These are phyloP conservation scores for Latrodectus geometricus DNA, from an alignment of 1,140 invertebrate species.

Conservation along the genomic window DNA sequence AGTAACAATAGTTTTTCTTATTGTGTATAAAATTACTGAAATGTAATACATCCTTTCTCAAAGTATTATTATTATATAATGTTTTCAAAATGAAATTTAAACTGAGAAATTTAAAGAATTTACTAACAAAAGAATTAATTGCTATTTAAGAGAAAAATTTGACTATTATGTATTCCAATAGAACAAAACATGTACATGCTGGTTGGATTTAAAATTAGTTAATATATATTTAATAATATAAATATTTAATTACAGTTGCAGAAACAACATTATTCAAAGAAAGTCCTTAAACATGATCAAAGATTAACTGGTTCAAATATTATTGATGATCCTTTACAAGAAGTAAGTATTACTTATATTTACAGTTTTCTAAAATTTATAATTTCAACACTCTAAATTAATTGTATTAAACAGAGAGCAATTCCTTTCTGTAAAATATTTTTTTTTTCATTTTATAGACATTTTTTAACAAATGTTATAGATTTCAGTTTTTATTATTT, in stretches of 20 bases:
- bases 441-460: too few relatives aligned
- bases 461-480: too few relatives aligned
- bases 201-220: neutral
- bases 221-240: neutral
- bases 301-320: constrained; percentile 76
- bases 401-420: neutral
- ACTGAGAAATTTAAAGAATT: neutral
- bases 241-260: neutral
- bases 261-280: neutral
- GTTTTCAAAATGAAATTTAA: neutral
- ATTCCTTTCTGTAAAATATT: too few relatives aligned
- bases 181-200: neutral
- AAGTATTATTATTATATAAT: neutral
- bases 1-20: neutral
- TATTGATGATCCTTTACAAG: constrained; percentile 80
- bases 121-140: neutral
- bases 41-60: neutral
- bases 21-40: neutral
- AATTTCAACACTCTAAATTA: neutral
- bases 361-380: neutral
- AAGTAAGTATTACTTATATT: constrained; percentile 65
- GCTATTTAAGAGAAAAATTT: neutral
- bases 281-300: constrained; percentile 35
- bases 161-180: neutral
- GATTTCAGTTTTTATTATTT: too few relatives aligned